Evolutionary conservation across 2,888 invertebrate genomes (phyloP), one percentile per base, ranked within the genome.

Genomic region (Megamerina dolium): DNA sequence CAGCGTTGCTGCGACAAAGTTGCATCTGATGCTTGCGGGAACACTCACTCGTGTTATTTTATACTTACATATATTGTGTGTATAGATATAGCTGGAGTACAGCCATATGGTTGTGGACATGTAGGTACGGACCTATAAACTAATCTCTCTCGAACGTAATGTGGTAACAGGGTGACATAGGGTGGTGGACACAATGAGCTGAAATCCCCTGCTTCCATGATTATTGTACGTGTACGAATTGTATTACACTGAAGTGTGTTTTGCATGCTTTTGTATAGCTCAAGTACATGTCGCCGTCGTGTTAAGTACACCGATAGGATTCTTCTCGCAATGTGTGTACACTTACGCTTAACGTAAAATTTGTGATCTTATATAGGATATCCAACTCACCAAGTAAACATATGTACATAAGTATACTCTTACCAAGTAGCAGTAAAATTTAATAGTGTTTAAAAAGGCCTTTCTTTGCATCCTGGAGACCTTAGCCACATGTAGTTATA

Each of bases 241-340:
- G 27, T 17, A 27, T 19, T 21, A 14, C 18, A 36, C 32, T 20
- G 39, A 42, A 37, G 33, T 44, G 34, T 43, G 41, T 49, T 23
- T 23, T 23, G 30, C 37, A 23, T 45, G 51, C 57, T 52, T 61
- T 65, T 63, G 61, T 64, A 52, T 46, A 60, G 54, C 55, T 64
- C 65, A 66, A 64, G 63, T 64, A 65, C 65, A 64, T 64, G 66
- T 66, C 63, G 66, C 61, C 65, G 64, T 49, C 63, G 63, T 64
- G 65, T 64, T 64, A 64, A 64, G 63, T 66, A 59, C 58, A 62
- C 49, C 41, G 34, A 31, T 23, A 26, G 44, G 29, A 20, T 37
- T 41, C 37, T 48, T 39, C 43, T 42, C n/a, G n/a, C n/a, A n/a
- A n/a, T n/a, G n/a, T 46, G 43, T 45, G 43, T 46, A 42, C 46